Base-by-base conservation (phyloP, 2,888 invertebrate genomes). In the Phortica magna region DNA sequence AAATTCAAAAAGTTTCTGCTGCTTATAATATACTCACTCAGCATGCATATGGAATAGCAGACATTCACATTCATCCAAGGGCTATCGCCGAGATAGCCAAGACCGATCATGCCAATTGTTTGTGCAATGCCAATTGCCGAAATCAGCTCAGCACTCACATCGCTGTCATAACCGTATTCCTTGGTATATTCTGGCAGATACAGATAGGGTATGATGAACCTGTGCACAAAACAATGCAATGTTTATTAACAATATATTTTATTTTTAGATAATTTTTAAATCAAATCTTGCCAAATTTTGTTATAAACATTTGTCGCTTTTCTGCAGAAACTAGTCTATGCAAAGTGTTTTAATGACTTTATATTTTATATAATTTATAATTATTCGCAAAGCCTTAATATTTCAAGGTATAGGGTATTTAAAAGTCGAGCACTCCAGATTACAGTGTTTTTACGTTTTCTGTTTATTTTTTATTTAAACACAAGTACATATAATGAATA, bases 151-250 rank as follows among this genome's bases (percentile, higher is more conserved):
- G 98, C 96, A 5, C 95, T 95, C 72, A 95, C 95, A 57, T 95
- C 93, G 82, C 96, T 95, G 2, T 93, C 93, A 84, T 95, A 96
- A 0, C 95, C 95, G 79, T 94, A 93, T 10, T 94, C 94, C 53
- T 94, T 94, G 93, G 97, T 95, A 90, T 96, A 95, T 88, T 98
- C 98, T 75, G 96, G 96, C 79, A 98, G 93, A 92, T 98, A 98
- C 91, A 98, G 96, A 92, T 99, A 99, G 14, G 98, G 98, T 77
- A 98, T 96, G 89, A 99, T 98, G 92, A 96, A 97, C 96, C 98
- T 98, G 76, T 96, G 93, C 84, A 19, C 41, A 57, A 10, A 42
- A 57, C 9, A 17, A 70, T 43, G 3, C 22, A 19, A 61, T 19
- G 22, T 31, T 31, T 31, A 1, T 31, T 31, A n/a, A n/a, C n/a